Conservation (phyloP, 1,140 invertebrate species). For the Colletes gigas region DNA sequence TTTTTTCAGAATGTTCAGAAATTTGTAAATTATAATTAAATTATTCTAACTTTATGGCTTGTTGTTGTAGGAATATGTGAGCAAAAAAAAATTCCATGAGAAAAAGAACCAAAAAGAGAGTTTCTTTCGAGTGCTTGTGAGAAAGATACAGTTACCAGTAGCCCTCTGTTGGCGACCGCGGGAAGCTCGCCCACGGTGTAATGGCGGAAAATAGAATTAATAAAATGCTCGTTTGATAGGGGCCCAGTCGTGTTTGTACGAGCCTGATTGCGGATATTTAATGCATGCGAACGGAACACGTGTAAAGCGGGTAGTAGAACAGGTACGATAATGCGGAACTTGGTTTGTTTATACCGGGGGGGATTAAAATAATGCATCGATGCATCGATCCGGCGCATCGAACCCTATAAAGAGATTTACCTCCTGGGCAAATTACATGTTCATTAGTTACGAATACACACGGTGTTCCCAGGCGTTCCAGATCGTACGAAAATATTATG, state of each 20-base stretch:
- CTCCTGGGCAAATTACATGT: slow-evolving; percentile 57
- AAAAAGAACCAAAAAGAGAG: no score
- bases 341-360: slow-evolving; percentile 49
- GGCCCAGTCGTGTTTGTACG: background rate
- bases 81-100: no score
- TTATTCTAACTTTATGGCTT: no score
- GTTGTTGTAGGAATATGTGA: no score
- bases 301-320: slow-evolving; percentile 48
- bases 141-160: no score
- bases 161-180: no score
- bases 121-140: no score
- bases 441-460: slow-evolving; percentile 51
- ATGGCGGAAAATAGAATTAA: background rate
- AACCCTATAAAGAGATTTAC: slow-evolving; percentile 64
- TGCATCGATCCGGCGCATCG: slow-evolving; percentile 52
- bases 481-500: no score
- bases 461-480: background rate
- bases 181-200: no score
- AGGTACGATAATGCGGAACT: slow-evolving; percentile 61
- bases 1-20: no score
- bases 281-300: slow-evolving; percentile 33
- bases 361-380: slow-evolving; percentile 70
- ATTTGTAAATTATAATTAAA: no score
- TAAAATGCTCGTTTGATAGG: background rate
- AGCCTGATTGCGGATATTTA: slow-evolving; percentile 51